A percentile compares a stretch with the other conserved stretches of the same genome.
Conservation (phyloP, 2,797 vertebrate species). For the Picus viridis region DNA sequence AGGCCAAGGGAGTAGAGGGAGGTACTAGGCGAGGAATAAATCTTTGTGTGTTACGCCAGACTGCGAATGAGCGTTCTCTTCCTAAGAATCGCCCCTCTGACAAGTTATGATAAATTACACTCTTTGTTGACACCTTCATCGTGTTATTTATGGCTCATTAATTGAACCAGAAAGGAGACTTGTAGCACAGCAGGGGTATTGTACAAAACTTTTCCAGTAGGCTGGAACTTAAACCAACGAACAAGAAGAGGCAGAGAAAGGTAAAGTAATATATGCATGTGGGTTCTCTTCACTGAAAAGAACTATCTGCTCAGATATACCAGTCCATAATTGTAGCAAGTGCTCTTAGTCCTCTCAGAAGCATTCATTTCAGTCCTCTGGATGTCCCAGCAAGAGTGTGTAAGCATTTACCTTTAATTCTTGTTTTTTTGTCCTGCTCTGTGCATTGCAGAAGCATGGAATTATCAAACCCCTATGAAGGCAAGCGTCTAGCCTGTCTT, state of each 20-base stretch:
- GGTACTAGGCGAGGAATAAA: conserved; percentile 87
- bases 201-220: conserved; percentile 75
- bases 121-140: conserved; percentile 98
- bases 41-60: conserved; percentile 82
- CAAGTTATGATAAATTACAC: conserved; percentile 94
- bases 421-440: accelerated
- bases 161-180: conserved; percentile 94
- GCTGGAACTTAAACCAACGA: conserved; percentile 57
- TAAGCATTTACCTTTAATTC: neutral
- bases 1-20: conserved; percentile 64
- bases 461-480: neutral
- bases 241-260: conserved; percentile 40
- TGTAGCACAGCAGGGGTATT: conserved; percentile 87
- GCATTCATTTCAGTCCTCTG: neutral
- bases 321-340: neutral
- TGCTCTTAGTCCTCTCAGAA: neutral
- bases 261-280: neutral
- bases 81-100: conserved; percentile 85
- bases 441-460: neutral
- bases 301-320: neutral
- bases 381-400: neutral
- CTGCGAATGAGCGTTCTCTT: conserved; percentile 85
- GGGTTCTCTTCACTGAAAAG: neutral
- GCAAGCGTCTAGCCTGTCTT: neutral
- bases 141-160: conserved; percentile 99